These are phyloP conservation scores for Mythimna loreyi DNA, from an alignment of 2,888 invertebrate species.

Conservation along the genomic window DNA sequence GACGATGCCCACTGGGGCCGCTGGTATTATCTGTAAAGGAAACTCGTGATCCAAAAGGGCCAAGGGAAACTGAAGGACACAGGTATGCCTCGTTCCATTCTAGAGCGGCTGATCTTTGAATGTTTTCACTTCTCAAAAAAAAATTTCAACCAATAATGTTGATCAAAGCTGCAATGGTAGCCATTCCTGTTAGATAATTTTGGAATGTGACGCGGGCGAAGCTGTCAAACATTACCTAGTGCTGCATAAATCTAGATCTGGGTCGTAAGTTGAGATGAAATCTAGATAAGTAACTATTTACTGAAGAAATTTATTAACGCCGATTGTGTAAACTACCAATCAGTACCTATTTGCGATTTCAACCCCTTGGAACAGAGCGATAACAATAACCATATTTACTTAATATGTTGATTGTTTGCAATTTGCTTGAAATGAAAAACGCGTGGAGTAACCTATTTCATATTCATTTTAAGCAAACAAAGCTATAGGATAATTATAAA, in stretches of 20 bases:
- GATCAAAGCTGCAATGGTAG: too few species aligned
- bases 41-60: too few species aligned
- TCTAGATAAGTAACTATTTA: neutral
- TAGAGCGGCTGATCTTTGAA: too few species aligned
- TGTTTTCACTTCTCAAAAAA: too few species aligned
- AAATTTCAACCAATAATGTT: too few species aligned
- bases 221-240: neutral
- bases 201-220: neutral
- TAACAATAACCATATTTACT: constrained; percentile 16
- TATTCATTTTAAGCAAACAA: constrained; percentile 2
- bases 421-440: constrained; percentile 13
- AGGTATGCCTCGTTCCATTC: too few species aligned
- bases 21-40: too few species aligned
- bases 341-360: constrained; percentile 16
- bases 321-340: constrained; percentile 1
- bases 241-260: neutral
- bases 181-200: too few species aligned
- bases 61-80: too few species aligned
- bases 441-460: neutral
- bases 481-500: too few species aligned
- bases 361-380: neutral
- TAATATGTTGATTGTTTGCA: neutral
- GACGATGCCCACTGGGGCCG: too few species aligned
- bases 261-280: neutral
- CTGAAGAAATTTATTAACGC: neutral